phyloP scores from a whole-genome alignment of 2,113 vertebrate genomes.

The Chloropsis hardwickii region DNA sequence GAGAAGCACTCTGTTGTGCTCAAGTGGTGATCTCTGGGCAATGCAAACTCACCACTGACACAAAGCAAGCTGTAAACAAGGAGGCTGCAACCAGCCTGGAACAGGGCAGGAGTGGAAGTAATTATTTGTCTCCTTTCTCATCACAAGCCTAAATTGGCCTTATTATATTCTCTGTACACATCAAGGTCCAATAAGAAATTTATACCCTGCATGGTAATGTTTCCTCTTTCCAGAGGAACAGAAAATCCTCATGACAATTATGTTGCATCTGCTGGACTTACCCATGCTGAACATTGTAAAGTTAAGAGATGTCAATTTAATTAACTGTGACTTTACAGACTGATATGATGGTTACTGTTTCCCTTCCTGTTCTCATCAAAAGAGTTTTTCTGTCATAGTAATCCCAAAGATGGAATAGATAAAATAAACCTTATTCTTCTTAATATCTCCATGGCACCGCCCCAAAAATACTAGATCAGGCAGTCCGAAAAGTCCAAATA shows the following conservation, averaged over 20 bases:
- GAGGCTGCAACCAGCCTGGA: background rate
- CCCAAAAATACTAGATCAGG: background rate
- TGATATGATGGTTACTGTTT: background rate
- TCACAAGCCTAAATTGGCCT: background rate
- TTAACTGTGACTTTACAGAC: background rate
- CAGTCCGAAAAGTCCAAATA: background rate
- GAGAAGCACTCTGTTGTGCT: constrained; percentile 25
- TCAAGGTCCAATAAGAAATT: background rate
- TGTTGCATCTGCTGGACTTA: background rate
- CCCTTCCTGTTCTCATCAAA: background rate
- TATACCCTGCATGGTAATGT: background rate
- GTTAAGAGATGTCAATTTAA: background rate
- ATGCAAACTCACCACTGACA: background rate
- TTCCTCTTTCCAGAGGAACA: background rate
- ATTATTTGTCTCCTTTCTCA: background rate
- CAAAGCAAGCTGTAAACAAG: background rate
- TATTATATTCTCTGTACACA: background rate
- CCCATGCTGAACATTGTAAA: background rate
- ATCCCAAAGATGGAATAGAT: background rate
- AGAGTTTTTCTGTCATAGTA: background rate
- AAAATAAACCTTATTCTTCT: background rate
- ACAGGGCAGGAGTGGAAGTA: background rate
- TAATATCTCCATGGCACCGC: background rate
- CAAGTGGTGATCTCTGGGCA: constrained; percentile 23
- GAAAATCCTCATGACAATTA: background rate